A percentile compares a stretch with the other conserved stretches of the same genome.
These are phyloP conservation scores for Cavia aperea DNA, from an alignment of 2,113 vertebrate genomes.

Conservation along the genomic window DNA sequence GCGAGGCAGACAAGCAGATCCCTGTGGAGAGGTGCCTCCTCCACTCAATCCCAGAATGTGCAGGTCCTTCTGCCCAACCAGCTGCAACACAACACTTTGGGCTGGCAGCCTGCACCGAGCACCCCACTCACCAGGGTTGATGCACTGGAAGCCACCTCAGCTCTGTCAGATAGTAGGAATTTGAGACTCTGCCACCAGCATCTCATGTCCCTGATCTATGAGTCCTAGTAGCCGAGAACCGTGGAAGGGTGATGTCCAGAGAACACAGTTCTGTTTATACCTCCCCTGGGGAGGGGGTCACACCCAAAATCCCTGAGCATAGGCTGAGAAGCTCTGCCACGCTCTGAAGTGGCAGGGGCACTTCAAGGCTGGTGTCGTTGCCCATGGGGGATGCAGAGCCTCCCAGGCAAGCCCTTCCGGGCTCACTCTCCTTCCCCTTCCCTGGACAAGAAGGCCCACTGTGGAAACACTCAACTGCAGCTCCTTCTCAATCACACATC, in stretches of 20 bases:
- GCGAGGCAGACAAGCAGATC: not conserved
- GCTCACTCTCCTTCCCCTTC: not conserved
- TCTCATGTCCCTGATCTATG: not conserved
- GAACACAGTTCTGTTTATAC: not conserved
- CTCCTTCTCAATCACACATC: not conserved
- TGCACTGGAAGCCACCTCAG: not conserved
- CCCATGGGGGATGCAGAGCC: accelerated
- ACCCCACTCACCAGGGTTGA: accelerated
- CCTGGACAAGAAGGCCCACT: not conserved
- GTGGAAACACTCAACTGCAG: too few species aligned
- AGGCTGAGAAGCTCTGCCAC: not conserved
- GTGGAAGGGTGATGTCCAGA: accelerated
- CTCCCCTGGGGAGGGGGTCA: accelerated
- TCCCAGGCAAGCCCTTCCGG: not conserved
- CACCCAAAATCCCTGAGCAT: not conserved
- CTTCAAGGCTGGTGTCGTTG: accelerated
- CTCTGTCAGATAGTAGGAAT: not conserved
- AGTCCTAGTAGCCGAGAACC: not conserved
- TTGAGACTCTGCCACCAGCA: not conserved
- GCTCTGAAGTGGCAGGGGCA: accelerated
- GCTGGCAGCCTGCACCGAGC: too few species aligned
- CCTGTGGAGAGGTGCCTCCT: not conserved
- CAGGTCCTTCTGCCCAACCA: not conserved
- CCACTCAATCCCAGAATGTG: accelerated
- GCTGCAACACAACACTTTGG: not conserved